Evolutionary conservation across 2,888 invertebrate genomes (phyloP).

Genomic region (Nomada goodeniana): DNA sequence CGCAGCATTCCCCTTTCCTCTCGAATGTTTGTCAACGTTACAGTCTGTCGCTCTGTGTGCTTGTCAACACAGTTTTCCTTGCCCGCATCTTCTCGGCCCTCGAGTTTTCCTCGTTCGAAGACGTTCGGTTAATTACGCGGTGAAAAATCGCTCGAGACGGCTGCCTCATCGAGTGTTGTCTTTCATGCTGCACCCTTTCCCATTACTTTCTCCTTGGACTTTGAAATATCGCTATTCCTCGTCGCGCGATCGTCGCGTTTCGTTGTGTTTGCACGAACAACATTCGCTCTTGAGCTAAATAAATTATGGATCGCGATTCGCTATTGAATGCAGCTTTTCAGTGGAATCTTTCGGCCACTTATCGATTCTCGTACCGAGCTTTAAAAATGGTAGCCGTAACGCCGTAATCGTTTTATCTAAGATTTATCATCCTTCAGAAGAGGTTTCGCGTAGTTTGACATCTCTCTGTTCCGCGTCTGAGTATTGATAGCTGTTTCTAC

Average conservation of each 20-base stretch:
- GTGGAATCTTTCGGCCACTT: not conserved
- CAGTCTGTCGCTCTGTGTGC: conserved; percentile 58
- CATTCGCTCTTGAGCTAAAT: too few relatives aligned
- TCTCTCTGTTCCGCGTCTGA: not conserved
- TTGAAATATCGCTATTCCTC: conserved; percentile 32
- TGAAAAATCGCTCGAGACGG: conserved; percentile 54
- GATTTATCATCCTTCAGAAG: not conserved
- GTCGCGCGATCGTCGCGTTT: too few relatives aligned
- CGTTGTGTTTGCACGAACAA: not conserved
- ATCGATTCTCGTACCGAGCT: not conserved
- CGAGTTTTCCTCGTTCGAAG: conserved; percentile 15
- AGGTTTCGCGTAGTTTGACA: not conserved
- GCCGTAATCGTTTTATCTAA: not conserved
- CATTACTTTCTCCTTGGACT: conserved; percentile 28
- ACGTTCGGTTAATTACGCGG: conserved; percentile 37
- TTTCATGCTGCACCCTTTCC: conserved; percentile 26
- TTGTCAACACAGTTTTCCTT: conserved; percentile 58
- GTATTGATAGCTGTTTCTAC: not conserved
- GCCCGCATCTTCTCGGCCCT: conserved; percentile 1
- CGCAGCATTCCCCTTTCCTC: conserved; percentile 48
- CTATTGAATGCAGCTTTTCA: too few relatives aligned
- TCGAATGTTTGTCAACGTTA: conserved; percentile 62
- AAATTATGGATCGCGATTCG: not conserved
- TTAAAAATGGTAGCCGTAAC: not conserved
- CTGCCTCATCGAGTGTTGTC: conserved; percentile 37